These are phyloP conservation scores for Drosophila lacteicornis DNA, from an alignment of 1,140 invertebrate genomes.

Conservation along the genomic window DNA sequence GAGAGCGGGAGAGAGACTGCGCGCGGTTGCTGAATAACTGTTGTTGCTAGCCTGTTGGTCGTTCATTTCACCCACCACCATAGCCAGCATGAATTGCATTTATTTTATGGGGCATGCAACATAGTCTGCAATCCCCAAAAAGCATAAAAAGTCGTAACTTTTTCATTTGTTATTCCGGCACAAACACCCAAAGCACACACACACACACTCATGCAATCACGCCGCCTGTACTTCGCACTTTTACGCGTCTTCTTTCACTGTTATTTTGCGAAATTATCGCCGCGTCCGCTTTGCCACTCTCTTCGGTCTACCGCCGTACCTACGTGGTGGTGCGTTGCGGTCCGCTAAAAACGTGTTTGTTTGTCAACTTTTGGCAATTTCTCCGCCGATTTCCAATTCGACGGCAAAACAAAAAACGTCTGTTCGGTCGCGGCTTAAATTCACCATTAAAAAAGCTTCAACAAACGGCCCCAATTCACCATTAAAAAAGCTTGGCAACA, in stretches of 20 bases:
- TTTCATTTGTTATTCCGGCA: slow-evolving; percentile 48
- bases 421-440: slow-evolving; percentile 19
- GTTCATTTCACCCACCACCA: slow-evolving; percentile 39
- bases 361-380: slow-evolving; percentile 46
- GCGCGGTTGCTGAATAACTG: slow-evolving; percentile 66
- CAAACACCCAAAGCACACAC: slow-evolving; percentile 27
- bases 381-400: slow-evolving; percentile 15
- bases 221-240: slow-evolving; percentile 53
- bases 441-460: background rate
- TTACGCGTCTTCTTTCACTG: slow-evolving; percentile 53
- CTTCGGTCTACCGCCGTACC: slow-evolving; percentile 7
- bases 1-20: slow-evolving; percentile 35
- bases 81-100: slow-evolving; percentile 68
- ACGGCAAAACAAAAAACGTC: slow-evolving; percentile 17
- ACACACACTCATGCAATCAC: slow-evolving; percentile 10
- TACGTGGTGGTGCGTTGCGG: slow-evolving; percentile 19
- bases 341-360: slow-evolving; percentile 42
- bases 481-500: no score
- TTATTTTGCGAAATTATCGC: slow-evolving; percentile 45
- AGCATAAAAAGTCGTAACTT: background rate
- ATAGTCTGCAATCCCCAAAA: background rate
- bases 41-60: slow-evolving; percentile 77
- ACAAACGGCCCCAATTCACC: background rate
- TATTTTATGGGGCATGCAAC: slow-evolving; percentile 56
- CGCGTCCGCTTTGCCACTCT: slow-evolving; percentile 34